Evolutionary conservation across 92 coral and sea anemone species (phyloP), one percentile per base, ranked within the genome.

Genomic region (Micromussa lordhowensis): DNA sequence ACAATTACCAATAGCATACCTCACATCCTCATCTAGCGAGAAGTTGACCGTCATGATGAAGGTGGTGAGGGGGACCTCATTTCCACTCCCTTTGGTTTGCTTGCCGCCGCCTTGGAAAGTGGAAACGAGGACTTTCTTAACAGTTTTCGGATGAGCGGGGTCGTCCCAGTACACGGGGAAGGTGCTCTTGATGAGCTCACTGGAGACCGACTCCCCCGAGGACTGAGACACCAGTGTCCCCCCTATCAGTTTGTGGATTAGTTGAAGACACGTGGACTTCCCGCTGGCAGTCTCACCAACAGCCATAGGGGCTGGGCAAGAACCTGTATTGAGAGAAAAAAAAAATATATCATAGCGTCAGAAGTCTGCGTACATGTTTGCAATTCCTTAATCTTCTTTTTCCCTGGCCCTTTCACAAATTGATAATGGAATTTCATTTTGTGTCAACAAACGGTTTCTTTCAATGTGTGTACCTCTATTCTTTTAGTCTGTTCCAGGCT

Each of bases 91-190:
- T 68, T 84, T 89, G 4, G 90, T 78, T 26, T 87, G 90, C 28
- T 87, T 87, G 0, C 90, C 79, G 1, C 70, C 84, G 79, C 90
- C 36, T 64, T 51, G 55, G 55, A 51, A 51, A 6, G 55, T 51
- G 55, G 55, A 51, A 51, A 51, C 55, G 38, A 35, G 26, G 1
- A 61, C 88, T 9, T 81, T 88, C 34, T 88, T 82, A 0, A 82
- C 24, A 0, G 84, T 82, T 18, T 82, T 88, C 5, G 92, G 74
- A 29, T 89, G 83, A 5, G 79, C 18, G 51, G 92, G 86, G 36
- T 89, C 92, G 44, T 89, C 86, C 92, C 89, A 89, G 61, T 48
- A 89, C 36, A 89, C 89, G 0, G 92, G 92, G 19, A 89, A 53
- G 14, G 85, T 83, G 58, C 81, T 84, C 31, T 29, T 83, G 10